Percentiles rank a stretch among this genome's conserved stretches.
These are phyloP conservation scores for Calosoma granatense DNA, from an alignment of 1,140 invertebrate species.

Conservation along the genomic window DNA sequence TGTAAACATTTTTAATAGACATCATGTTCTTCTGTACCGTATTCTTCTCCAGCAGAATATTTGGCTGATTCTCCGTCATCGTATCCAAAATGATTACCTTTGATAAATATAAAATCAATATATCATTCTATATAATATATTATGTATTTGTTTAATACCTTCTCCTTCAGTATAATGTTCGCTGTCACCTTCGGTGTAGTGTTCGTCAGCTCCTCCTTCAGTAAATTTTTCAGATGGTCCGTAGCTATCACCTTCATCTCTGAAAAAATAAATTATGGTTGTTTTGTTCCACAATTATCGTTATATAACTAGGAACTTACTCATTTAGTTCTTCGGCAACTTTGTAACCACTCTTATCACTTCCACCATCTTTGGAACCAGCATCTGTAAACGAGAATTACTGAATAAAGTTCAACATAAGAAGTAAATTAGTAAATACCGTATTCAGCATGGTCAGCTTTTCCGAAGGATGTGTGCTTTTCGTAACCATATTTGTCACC, in stretches of 20 bases:
- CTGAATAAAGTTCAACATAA: background rate
- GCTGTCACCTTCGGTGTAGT: slow-evolving; percentile 15
- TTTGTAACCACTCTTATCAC: slow-evolving; percentile 22
- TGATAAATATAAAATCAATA: background rate
- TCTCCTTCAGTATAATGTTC: slow-evolving; percentile 14
- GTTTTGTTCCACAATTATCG: background rate
- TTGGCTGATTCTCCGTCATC: background rate
- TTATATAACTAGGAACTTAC: slow-evolving; percentile 20
- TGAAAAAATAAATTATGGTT: background rate
- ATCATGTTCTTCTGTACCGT: background rate
- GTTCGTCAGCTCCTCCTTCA: slow-evolving; percentile 20
- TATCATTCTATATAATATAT: background rate
- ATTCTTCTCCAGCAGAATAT: background rate
- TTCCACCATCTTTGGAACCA: slow-evolving; percentile 16
- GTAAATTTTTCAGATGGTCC: slow-evolving; percentile 29
- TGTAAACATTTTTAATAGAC: background rate
- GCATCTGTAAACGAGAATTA: slow-evolving; percentile 1
- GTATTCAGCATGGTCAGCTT: slow-evolving; percentile 14
- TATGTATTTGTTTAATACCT: background rate
- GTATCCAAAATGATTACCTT: background rate
- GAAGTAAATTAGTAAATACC: background rate
- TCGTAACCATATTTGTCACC: slow-evolving; percentile 60
- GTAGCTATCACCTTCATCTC: slow-evolving; percentile 29
- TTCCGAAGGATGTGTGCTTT: slow-evolving; percentile 50
- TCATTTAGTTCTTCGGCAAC: slow-evolving; percentile 22